phyloP scores from a whole-genome alignment of 2,113 vertebrate species.

The Carlito syrichta region DNA sequence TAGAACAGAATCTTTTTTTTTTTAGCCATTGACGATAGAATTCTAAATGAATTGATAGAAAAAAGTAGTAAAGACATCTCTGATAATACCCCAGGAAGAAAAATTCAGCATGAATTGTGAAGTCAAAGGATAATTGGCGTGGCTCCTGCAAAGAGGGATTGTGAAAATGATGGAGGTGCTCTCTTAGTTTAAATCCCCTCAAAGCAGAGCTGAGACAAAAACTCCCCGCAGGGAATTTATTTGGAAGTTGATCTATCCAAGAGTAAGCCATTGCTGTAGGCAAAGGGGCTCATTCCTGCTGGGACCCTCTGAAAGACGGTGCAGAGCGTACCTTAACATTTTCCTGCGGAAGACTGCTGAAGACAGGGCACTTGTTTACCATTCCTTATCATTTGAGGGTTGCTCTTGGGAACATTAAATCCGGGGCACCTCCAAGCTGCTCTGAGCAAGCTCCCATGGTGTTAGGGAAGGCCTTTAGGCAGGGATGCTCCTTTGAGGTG shows the following conservation, averaged over 20 bases:
- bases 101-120: not conserved
- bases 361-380: not conserved
- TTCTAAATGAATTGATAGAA: conserved; percentile 38
- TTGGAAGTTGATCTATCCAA: not conserved
- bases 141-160: not conserved
- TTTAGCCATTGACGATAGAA: not conserved
- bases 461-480: not conserved
- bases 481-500: not conserved
- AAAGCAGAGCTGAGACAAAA: not conserved
- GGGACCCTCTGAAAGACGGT: not conserved
- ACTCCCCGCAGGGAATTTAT: not conserved
- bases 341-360: not conserved
- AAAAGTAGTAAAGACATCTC: conserved; percentile 41
- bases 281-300: not conserved
- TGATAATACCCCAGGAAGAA: conserved; percentile 26
- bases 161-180: not conserved
- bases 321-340: not conserved
- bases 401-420: not conserved
- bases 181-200: not conserved
- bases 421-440: not conserved
- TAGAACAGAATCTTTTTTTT: conserved; percentile 43
- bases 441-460: not conserved
- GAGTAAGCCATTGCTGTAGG: not conserved
- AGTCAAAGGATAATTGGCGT: not conserved
- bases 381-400: not conserved